A percentile compares a stretch with the other conserved stretches of the same genome.
phyloP scores from a whole-genome alignment of 2,113 vertebrate species.

The Ciconia boyciana region DNA sequence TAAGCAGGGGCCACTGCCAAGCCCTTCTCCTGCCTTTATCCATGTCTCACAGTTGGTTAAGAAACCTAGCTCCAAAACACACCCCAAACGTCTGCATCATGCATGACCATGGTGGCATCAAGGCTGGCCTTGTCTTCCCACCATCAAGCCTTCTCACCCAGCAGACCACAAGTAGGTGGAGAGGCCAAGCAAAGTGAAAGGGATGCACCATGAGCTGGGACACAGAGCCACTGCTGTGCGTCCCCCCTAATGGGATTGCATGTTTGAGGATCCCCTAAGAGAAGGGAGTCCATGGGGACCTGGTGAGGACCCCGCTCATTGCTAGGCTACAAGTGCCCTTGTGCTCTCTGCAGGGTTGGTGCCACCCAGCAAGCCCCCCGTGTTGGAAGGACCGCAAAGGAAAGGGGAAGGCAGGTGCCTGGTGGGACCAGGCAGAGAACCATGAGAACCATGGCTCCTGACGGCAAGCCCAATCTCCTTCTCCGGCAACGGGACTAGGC shows the following conservation, averaged over 20 bases:
- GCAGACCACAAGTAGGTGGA: not conserved
- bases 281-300: not conserved
- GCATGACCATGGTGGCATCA: not conserved
- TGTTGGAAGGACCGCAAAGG: not conserved
- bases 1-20: not conserved
- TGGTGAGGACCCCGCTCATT: not conserved
- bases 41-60: not conserved
- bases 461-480: not conserved
- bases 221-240: not conserved
- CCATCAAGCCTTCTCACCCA: not conserved
- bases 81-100: not conserved
- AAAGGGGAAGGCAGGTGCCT: not conserved
- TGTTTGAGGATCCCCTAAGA: not conserved
- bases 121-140: not conserved
- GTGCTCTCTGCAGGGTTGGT: not conserved
- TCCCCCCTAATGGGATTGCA: not conserved
- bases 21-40: not conserved
- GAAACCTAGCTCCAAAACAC: not conserved
- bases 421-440: not conserved
- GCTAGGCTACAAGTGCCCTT: not conserved
- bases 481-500: not conserved
- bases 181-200: not conserved
- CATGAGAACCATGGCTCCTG: not conserved
- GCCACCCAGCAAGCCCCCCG: not conserved
- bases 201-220: not conserved